These are phyloP conservation scores for Apodemia mormo DNA, from an alignment of 2,888 invertebrate genomes.

Conservation along the genomic window DNA sequence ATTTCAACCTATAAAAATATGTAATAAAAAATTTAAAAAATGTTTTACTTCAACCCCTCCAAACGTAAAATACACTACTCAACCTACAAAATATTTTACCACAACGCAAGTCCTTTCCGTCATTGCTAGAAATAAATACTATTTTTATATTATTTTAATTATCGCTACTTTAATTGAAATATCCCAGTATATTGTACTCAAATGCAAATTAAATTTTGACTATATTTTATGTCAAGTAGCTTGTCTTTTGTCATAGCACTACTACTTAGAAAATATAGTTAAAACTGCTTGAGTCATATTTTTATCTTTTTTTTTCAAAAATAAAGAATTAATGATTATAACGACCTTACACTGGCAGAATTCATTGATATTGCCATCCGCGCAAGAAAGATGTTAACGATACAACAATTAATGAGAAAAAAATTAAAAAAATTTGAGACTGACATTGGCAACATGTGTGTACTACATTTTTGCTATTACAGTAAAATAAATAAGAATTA, in stretches of 20 bases:
- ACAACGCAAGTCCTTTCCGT: conserved; percentile 1
- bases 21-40: conserved; percentile 37
- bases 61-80: not conserved
- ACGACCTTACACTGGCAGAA: not conserved
- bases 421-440: too few species aligned
- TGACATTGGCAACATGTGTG: not conserved
- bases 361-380: not conserved
- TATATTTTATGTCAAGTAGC: not conserved
- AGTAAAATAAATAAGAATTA: too few species aligned
- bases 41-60: conserved; percentile 5
- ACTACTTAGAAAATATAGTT: not conserved
- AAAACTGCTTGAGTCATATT: not conserved
- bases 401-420: too few species aligned
- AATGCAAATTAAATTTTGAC: not conserved
- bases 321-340: not conserved
- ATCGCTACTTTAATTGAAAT: not conserved
- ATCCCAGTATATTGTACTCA: not conserved
- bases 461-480: not conserved
- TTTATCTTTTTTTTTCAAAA: not conserved
- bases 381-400: not conserved
- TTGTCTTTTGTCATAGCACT: not conserved
- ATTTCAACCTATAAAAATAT: conserved; percentile 47
- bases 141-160: not conserved
- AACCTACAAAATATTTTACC: not conserved
- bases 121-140: not conserved